Percentiles rank a stretch among this genome's conserved stretches.
Evolutionary conservation across 2,113 vertebrate genomes (phyloP).

Genomic region (Gallinago paraguaiae): DNA sequence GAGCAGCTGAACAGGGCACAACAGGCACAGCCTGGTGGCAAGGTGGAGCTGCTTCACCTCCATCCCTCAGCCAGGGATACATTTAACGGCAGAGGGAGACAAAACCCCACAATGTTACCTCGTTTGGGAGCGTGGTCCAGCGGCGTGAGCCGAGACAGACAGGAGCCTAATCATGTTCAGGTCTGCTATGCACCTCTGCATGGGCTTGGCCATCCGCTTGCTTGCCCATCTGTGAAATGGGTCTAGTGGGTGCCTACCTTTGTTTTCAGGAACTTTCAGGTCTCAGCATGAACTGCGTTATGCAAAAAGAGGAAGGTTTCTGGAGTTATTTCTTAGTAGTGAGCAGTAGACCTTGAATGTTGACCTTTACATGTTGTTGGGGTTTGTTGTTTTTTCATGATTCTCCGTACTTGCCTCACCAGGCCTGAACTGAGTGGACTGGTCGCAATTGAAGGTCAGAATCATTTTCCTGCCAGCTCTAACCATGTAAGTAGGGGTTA

Average conservation of each 20-base stretch:
- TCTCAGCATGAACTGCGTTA: not conserved
- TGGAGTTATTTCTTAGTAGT: not conserved
- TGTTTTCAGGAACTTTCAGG: not conserved
- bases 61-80: not conserved
- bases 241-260: not conserved
- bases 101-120: not conserved
- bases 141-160: not conserved
- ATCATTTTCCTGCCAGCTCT: not conserved
- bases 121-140: not conserved
- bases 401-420: not conserved
- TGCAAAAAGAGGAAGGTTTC: not conserved
- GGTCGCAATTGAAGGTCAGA: not conserved
- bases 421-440: not conserved
- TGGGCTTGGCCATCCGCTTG: not conserved
- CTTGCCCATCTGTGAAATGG: not conserved
- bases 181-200: not conserved
- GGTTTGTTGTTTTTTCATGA: not conserved
- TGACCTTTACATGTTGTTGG: not conserved
- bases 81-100: not conserved
- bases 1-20: not conserved
- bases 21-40: not conserved
- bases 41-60: not conserved
- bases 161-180: not conserved
- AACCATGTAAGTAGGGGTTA: not conserved
- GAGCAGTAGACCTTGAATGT: slow-evolving; percentile 12